phyloP scores from a whole-genome alignment of 2,888 invertebrate species.

The Frankliniella intonsa region DNA sequence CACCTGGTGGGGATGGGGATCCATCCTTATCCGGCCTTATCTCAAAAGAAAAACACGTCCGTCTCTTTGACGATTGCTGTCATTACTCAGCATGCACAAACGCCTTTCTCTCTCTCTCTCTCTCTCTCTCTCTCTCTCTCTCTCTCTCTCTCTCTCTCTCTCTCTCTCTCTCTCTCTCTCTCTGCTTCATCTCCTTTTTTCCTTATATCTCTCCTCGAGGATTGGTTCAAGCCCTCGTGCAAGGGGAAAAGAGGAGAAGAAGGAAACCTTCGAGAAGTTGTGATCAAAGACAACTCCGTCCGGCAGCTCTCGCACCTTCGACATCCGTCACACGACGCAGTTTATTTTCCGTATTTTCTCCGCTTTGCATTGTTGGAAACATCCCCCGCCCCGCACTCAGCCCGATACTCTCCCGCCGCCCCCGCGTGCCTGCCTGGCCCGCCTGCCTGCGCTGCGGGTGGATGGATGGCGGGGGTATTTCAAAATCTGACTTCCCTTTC shows the following conservation, averaged over 20 bases:
- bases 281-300: no score
- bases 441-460: neutral
- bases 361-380: neutral
- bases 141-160: constrained; percentile 1
- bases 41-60: constrained; percentile 8
- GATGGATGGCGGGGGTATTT: neutral
- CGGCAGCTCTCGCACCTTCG: no score
- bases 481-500: no score
- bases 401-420: neutral
- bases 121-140: constrained; percentile 10
- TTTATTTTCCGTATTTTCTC: neutral
- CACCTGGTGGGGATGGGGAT: neutral
- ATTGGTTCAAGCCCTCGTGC: neutral
- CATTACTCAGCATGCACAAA: constrained; percentile 25
- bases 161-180: neutral
- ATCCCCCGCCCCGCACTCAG: neutral
- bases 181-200: neutral
- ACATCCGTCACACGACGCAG: no score
- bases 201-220: neutral
- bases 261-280: no score
- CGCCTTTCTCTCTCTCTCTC: neutral
- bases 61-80: neutral
- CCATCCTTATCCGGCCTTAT: neutral
- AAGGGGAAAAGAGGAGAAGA: no score
- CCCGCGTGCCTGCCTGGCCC: neutral